Base-by-base conservation (phyloP, 2,113 vertebrate genomes). In the Rhineura floridana region DNA sequence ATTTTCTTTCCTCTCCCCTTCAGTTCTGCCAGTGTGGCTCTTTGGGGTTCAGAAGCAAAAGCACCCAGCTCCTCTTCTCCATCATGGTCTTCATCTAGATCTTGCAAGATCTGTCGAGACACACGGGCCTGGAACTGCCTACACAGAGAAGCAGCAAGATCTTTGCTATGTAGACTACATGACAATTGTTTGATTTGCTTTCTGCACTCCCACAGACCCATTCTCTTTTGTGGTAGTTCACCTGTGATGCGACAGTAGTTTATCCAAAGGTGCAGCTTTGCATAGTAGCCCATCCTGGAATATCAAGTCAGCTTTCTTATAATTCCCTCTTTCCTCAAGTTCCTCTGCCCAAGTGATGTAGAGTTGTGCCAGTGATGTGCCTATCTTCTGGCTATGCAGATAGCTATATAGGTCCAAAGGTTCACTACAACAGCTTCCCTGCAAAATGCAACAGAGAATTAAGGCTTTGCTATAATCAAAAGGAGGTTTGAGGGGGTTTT, bases 341-440 rank as follows among this genome's bases (percentile, higher is more conserved):
- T 97, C 97, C 92, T 99, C 98, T 84, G 98, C 98, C 98, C 98
- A 99, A 1, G 98, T 97, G 13, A 99, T 98, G 92, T 99, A 99
- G 77, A 99, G 96, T 21, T 94, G 96, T 2, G 98, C 97, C 83
- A 98, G 96, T 0, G 95, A 95, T 59, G 97, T 91, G 39, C 98
- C 99, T 30, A 99, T 99, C 33, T 96, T 97, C 93, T 99, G 98
- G 65, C 96, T 98, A 48, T 97, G 95, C 93, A 99, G 97, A 91
- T 99, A 99, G 83, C 97, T 97, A 93, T 98, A 99, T 78, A 98
- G 92, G 62, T 99, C 98, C 95, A 99, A 91, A 48, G 98, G 98
- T 69, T 99, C 98, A 0, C 94, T 95, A 93, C 98, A 98, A 87
- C 91, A 96, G 72, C 96, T 94, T 0, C 97, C 97, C 98, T 99